Evolutionary conservation across 2,888 invertebrate genomes (phyloP).

Genomic region (Agrochola litura): DNA sequence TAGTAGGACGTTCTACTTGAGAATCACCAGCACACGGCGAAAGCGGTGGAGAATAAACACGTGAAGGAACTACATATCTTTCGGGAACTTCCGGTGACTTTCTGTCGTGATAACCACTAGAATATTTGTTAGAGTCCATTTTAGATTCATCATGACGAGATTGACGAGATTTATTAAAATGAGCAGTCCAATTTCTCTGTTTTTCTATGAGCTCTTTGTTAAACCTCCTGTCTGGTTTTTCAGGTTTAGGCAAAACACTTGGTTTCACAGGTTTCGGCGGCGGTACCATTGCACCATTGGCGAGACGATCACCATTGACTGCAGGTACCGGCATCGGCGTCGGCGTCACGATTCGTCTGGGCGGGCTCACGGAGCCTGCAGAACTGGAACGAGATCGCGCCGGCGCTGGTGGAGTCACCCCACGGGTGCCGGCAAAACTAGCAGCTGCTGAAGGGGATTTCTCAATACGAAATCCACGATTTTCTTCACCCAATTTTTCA

Average conservation of each 20-base stretch:
- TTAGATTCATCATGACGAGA: slow-evolving; percentile 82
- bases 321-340: slow-evolving; percentile 84
- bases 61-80: slow-evolving; percentile 84
- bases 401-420: slow-evolving; percentile 88
- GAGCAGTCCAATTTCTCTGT: slow-evolving; percentile 97
- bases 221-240: slow-evolving; percentile 95
- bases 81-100: slow-evolving; percentile 84
- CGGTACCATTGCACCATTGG: slow-evolving; percentile 86
- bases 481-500: slow-evolving; percentile 96
- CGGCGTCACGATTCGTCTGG: slow-evolving; percentile 90
- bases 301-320: slow-evolving; percentile 83
- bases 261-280: slow-evolving; percentile 89
- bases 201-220: slow-evolving; percentile 97
- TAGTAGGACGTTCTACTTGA: slow-evolving; percentile 83
- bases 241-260: slow-evolving; percentile 93
- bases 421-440: slow-evolving; percentile 90
- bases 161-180: slow-evolving; percentile 95
- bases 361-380: slow-evolving; percentile 91
- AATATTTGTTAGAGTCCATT: slow-evolving; percentile 80
- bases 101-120: slow-evolving; percentile 81
- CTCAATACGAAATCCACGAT: slow-evolving; percentile 91
- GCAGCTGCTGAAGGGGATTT: slow-evolving; percentile 90
- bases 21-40: slow-evolving; percentile 91
- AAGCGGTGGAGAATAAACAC: slow-evolving; percentile 89
- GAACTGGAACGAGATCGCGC: slow-evolving; percentile 92